Evolutionary conservation across 1,140 invertebrate species (phyloP).

Genomic region (Ylistrum balloti): DNA sequence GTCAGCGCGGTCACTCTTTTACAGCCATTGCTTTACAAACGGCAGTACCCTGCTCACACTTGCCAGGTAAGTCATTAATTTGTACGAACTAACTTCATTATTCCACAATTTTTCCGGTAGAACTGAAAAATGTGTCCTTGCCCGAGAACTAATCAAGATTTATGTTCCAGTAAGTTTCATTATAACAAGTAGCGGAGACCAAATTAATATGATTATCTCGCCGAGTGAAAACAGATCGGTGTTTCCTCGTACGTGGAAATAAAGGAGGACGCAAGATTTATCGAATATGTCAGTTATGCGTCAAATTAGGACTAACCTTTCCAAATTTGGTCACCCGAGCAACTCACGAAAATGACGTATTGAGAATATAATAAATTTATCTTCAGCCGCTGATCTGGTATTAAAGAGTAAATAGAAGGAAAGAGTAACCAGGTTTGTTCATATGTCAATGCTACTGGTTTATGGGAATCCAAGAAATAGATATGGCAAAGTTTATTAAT

Average conservation of each 20-base stretch:
- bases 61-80: slow-evolving; percentile 19
- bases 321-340: slow-evolving; percentile 37
- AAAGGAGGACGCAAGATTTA: background rate
- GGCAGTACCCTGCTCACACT: background rate
- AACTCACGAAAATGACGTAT: slow-evolving; percentile 27
- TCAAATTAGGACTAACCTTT: slow-evolving; percentile 30
- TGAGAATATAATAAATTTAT: slow-evolving; percentile 31
- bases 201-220: slow-evolving; percentile 30
- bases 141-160: slow-evolving; percentile 38
- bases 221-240: slow-evolving; percentile 37
- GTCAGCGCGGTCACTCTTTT: background rate
- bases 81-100: slow-evolving; percentile 34
- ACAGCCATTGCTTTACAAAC: background rate
- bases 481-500: background rate
- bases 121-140: slow-evolving; percentile 38
- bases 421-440: background rate
- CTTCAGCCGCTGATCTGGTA: background rate
- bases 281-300: slow-evolving; percentile 7
- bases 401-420: background rate
- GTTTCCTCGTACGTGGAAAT: slow-evolving; percentile 31
- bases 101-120: slow-evolving; percentile 26
- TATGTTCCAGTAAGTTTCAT: slow-evolving; percentile 32
- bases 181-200: slow-evolving; percentile 14
- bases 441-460: background rate
- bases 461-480: background rate